Conservation (phyloP, 2,888 invertebrate species). For the Dilophus febrilis region DNA sequence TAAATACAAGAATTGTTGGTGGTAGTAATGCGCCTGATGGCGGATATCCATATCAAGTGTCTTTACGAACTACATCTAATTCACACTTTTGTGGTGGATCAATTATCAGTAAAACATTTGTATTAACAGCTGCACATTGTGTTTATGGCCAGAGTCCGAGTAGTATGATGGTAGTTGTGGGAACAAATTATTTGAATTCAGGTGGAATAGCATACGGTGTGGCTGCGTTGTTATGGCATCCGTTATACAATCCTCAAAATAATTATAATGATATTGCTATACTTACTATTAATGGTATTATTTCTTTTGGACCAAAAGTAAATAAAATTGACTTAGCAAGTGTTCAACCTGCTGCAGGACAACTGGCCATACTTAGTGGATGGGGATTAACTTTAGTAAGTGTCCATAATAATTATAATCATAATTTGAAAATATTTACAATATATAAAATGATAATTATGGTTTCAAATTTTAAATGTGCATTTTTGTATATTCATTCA, state of each 20-base stretch:
- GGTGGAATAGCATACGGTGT: background rate
- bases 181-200: too few species aligned
- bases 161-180: too few species aligned
- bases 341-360: background rate
- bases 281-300: background rate
- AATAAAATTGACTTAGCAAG: background rate
- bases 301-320: background rate
- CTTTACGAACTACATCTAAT: background rate
- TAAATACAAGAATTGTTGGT: background rate
- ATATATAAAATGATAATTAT: too few species aligned
- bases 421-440: too few species aligned
- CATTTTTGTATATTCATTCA: background rate
- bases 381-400: background rate
- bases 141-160: too few species aligned
- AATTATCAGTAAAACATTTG: too few species aligned
- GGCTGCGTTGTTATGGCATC: background rate
- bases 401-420: too few species aligned
- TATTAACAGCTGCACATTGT: too few species aligned
- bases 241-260: background rate
- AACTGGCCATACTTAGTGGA: background rate
- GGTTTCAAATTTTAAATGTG: background rate
- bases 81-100: background rate
- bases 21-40: background rate
- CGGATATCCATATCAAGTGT: background rate
- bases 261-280: background rate